Base-by-base conservation (phyloP, 1,140 invertebrate species). In the Zaprionus davidi region DNA sequence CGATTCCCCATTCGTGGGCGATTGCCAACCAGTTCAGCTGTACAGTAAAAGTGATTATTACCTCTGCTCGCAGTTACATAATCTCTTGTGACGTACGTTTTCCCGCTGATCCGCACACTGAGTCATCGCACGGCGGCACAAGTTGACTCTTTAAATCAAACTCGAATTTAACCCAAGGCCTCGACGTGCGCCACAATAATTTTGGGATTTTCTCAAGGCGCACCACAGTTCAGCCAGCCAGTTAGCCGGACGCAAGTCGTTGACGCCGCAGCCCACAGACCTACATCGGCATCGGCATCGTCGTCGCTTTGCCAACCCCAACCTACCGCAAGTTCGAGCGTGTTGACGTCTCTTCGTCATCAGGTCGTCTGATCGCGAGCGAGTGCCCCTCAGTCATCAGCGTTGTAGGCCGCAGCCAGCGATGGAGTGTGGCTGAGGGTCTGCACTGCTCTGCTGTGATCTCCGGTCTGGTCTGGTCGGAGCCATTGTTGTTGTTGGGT, bases 191-290 rank as follows among this genome's bases (percentile, higher is more conserved):
- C 81, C 81, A 86, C 79, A 76, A 84, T 81, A 87, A 81, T 78
- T 90, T 90, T 90, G 85, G 85, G 85, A 73, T 85, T 90, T 90
- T 90, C 86, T 90, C 67, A 90, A 90, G 85, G 85, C 85, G 65
- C 84, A 57, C 78, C 64, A 62, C 57, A 69, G 64, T 65, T 65
- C 57, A 38, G 65, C 49, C 44, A 56, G 72, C 60, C 73, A 67
- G 72, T 67, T 65, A 55, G 76, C 72, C 76, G 72, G 71, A 78
- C 71, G 46, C 68, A 71, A 70, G 71, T 81, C 80, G 71, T 80
- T 81, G 80, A 83, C 83, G 83, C 59, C 80, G 53, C 86, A 82
- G 78, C 86, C 86, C 62, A 85, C 86, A 82, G 57, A 72, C 79
- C 79, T 63, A 79, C 68, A 79, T 66, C 24, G 38, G 24, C 17